A percentile compares a stretch with the other conserved stretches of the same genome.
phyloP scores from a whole-genome alignment of 2,888 invertebrate species.

The Conops quadrifasciatus region DNA sequence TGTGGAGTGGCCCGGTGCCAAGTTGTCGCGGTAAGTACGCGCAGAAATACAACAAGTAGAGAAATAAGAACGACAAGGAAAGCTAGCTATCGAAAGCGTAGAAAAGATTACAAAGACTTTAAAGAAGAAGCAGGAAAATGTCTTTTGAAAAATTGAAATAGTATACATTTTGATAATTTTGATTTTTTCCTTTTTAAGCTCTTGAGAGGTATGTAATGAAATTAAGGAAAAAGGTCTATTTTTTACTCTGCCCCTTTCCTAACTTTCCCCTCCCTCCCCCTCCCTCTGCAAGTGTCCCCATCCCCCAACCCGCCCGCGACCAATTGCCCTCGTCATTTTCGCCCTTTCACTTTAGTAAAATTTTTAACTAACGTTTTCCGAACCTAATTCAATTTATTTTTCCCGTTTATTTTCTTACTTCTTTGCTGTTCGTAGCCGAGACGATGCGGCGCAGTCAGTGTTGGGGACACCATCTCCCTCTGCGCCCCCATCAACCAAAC shows the following conservation, averaged over 20 bases:
- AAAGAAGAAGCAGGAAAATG: background rate
- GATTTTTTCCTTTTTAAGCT: no score
- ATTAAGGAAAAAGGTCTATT: no score
- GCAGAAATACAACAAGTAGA: background rate
- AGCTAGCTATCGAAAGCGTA: background rate
- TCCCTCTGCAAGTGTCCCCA: no score
- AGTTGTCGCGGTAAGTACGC: slow-evolving; percentile 75
- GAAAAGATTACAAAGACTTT: background rate
- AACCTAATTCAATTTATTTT: slow-evolving; percentile 19
- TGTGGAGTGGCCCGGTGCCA: slow-evolving; percentile 82
- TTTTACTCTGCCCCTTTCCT: no score
- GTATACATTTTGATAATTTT: no score
- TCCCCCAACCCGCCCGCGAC: background rate
- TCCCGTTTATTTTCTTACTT: background rate
- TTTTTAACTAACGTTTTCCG: background rate
- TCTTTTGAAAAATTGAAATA: no score
- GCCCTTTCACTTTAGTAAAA: background rate
- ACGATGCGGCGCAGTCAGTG: no score
- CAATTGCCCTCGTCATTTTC: background rate
- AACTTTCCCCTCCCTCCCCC: no score
- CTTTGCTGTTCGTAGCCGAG: background rate
- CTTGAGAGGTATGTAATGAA: no score
- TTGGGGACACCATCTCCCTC: no score
- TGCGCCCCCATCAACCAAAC: no score
- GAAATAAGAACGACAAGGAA: background rate